These are phyloP conservation scores for Benitochromis conjunctus DNA, from an alignment of 2,113 vertebrate species.

Conservation along the genomic window DNA sequence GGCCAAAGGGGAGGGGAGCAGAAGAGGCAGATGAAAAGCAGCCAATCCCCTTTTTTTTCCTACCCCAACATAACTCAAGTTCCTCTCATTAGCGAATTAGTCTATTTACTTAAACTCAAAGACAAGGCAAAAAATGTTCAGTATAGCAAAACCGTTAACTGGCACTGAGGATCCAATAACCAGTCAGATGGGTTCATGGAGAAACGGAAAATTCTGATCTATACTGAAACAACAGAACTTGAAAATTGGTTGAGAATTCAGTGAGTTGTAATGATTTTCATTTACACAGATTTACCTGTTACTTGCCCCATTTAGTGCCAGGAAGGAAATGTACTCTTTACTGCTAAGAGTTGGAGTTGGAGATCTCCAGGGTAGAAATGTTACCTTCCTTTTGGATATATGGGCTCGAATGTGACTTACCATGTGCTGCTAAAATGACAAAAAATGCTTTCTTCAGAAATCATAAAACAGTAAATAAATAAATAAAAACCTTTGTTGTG, in stretches of 20 bases:
- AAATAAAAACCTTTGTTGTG: background rate
- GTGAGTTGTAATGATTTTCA: background rate
- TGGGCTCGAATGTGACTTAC: background rate
- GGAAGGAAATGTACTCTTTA: background rate
- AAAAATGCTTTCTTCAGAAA: background rate
- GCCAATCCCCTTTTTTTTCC: slow-evolving; percentile 1
- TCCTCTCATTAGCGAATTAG: background rate
- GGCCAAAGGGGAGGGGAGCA: slow-evolving; percentile 4
- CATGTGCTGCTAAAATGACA: background rate
- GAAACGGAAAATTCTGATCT: background rate
- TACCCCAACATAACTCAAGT: background rate
- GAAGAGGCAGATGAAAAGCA: slow-evolving; percentile 48
- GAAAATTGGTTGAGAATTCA: background rate
- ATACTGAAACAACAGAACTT: background rate
- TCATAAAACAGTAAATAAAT: background rate
- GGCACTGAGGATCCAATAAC: background rate
- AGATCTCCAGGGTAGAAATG: background rate
- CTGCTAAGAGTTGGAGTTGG: background rate
- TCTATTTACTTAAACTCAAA: background rate
- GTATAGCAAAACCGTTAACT: background rate
- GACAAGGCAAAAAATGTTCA: background rate
- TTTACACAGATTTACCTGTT: background rate
- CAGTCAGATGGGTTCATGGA: background rate
- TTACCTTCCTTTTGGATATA: background rate
- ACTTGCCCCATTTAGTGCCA: background rate